Base-by-base conservation (phyloP, 2,113 vertebrate genomes). In the Nanorana parkeri region DNA sequence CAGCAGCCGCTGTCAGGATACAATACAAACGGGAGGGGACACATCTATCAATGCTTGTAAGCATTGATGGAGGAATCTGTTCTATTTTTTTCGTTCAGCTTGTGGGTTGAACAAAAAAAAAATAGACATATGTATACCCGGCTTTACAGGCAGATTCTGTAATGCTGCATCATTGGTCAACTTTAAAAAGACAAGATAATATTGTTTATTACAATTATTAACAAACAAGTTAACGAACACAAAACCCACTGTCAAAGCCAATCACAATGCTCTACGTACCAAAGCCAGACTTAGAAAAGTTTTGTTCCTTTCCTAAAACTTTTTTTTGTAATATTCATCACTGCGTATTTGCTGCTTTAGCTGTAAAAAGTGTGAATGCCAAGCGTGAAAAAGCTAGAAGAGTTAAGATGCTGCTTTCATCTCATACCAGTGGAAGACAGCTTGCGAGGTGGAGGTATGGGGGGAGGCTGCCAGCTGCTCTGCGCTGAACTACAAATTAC, bases 401-500 rank as follows among this genome's bases (percentile, higher is more conserved):
- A 71, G 78, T 81, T 81, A 69, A 80, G 68, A 72, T 63, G 58
- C 23, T 81, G 68, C 56, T 71, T 71, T 81, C 68, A 72, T 81
- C 67, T 81, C 6, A 2, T 65, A 65, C 51, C 60, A 19, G 41
- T 72, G 58, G 78, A 72, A 81, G 78, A 81, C 68, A 81, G 78
- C 67, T 72, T 81, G 78, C 5, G 29, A 81, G 78, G 78, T 71
- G 68, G 78, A 69, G 67, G 78, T 80, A 29, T 63, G 66, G 21
- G 74, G 54, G 66, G 78, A 28, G 78, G 17, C 58, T 73, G 78
- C 78, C 78, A 81, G 78, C 55, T 81, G 78, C 78, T 81, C 68
- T 17, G 78, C 26, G 64, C 78, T 72, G 56, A 81, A 81, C 78
- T 81, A 81, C 78, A 81, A 81, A 81, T 81, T 72, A 81, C 78